phyloP scores from a whole-genome alignment of 2,113 vertebrate genomes.

The Salminus brasiliensis region DNA sequence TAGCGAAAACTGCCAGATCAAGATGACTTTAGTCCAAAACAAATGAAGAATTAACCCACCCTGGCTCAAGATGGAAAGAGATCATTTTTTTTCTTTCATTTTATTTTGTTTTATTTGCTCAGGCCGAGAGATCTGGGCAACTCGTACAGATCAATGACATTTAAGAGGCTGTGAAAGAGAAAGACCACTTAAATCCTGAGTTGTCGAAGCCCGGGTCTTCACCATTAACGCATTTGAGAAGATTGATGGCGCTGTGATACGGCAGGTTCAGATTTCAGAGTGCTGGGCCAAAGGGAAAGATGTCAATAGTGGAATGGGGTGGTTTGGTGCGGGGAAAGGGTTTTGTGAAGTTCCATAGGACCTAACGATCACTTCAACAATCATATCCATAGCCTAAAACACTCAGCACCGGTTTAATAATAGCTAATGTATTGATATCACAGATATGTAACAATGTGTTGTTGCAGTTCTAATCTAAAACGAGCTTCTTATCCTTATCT shows the following conservation, averaged over 20 bases:
- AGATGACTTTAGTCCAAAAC: conserved; percentile 25
- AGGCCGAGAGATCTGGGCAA: conserved; percentile 12
- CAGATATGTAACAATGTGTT: not conserved
- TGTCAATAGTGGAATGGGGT: conserved; percentile 11
- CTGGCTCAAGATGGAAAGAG: conserved; percentile 51
- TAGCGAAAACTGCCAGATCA: not conserved
- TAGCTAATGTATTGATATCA: not conserved
- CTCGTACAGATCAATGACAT: conserved; percentile 37
- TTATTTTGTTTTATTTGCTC: conserved; percentile 35
- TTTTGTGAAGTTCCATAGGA: not conserved
- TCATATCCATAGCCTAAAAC: conserved; percentile 12
- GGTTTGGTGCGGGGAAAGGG: conserved; percentile 1
- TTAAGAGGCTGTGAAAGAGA: conserved; percentile 46
- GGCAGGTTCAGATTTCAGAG: conserved; percentile 20
- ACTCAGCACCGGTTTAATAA: too few relatives aligned
- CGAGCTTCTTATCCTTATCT: not conserved
- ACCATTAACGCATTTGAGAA: conserved; percentile 25
- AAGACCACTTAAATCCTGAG: conserved; percentile 45
- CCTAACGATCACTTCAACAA: conserved; percentile 6
- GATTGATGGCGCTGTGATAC: conserved; percentile 29
- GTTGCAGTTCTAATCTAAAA: not conserved
- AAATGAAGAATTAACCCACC: conserved; percentile 35
- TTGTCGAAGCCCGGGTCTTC: conserved; percentile 24
- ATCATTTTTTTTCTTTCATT: not conserved
- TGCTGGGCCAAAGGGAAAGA: not conserved